Evolutionary conservation across 2,797 vertebrate genomes (phyloP), one percentile per base, ranked within the genome.

Genomic region (Trematomus bernacchii): DNA sequence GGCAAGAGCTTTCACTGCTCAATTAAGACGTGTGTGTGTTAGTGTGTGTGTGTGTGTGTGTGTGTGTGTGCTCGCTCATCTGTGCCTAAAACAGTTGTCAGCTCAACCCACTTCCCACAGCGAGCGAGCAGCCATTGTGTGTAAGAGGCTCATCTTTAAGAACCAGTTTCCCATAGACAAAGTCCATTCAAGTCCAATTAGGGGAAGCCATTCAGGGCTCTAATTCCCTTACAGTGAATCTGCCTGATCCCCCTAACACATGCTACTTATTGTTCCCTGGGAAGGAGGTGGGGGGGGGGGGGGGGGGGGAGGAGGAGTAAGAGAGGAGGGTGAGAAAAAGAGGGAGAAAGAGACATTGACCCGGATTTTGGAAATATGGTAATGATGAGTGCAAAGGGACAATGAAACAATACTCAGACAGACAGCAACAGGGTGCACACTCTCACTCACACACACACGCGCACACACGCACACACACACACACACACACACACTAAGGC

Each of bases 51-150:
- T 54, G 42, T 59, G 68, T 66, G 66, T 66, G 67, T 53, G 21
- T 70, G 68, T 52, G 73, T 67, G 77, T 11, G 40, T 52, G 85
- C 66, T 48, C 42, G 81, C 73, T 78, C 72, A 57, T 87, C 79
- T 84, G 78, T 80, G 78, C 46, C 66, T 85, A 85, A 91, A 86
- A 87, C 89, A 91, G 80, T 89, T 63, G 91, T 88, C 89, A 76
- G 73, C 83, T 92, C 91, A 94, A 93, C 93, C 92, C 92, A 94
- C 91, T 95, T 95, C 93, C 93, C 93, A 94, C 92, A 93, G 70
- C 18, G 61, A 86, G 85, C 18, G 61, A 77, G 73, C 66, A 64
- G 74, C 88, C 80, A 86, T 91, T 89, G 85, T 91, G 66, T 33
- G 52, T 80, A 81, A 88, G 85, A 90, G 88, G 89, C 86, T 90